A percentile compares a stretch with the other conserved stretches of the same genome.
These are phyloP conservation scores for Oscheius sp. DNA, from an alignment of 1,140 invertebrate species.

Conservation along the genomic window DNA sequence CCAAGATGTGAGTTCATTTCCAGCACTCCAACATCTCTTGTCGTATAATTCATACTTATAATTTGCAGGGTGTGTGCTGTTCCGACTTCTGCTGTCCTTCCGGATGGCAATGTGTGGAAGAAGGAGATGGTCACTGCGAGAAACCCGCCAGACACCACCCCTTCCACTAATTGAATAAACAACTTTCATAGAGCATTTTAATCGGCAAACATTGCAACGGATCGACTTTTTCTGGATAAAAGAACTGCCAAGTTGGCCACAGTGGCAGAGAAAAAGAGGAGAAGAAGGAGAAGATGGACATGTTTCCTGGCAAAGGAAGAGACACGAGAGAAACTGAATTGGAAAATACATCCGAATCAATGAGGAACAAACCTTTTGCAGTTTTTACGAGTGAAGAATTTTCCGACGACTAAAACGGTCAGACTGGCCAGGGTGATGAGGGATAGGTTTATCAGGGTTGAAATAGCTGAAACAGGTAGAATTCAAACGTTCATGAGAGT, in stretches of 20 bases:
- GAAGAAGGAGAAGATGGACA: too few species aligned
- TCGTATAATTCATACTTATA: neutral
- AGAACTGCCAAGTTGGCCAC: too few species aligned
- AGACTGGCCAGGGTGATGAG: neutral
- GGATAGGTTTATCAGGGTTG: neutral
- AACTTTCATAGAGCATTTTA: too few species aligned
- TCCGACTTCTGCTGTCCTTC: slow-evolving; percentile 22
- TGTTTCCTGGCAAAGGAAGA: too few species aligned
- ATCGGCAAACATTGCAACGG: too few species aligned
- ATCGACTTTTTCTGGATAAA: too few species aligned
- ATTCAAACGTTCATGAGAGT: neutral
- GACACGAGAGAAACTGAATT: too few species aligned
- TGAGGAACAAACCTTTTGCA: too few species aligned
- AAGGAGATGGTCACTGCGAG: slow-evolving; percentile 21
- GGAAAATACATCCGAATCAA: too few species aligned
- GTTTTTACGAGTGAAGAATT: neutral
- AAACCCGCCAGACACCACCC: slow-evolving; percentile 6
- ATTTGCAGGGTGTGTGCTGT: slow-evolving; percentile 30
- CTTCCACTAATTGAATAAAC: too few species aligned
- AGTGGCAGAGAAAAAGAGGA: too few species aligned
- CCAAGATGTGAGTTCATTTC: slow-evolving; percentile 12
- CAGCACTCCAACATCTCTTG: neutral
- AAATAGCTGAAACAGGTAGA: neutral
- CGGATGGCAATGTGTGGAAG: slow-evolving; percentile 27
- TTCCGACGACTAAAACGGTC: neutral